Conservation (phyloP, 2,113 vertebrate species). For the Sylvilagus bachmani region DNA sequence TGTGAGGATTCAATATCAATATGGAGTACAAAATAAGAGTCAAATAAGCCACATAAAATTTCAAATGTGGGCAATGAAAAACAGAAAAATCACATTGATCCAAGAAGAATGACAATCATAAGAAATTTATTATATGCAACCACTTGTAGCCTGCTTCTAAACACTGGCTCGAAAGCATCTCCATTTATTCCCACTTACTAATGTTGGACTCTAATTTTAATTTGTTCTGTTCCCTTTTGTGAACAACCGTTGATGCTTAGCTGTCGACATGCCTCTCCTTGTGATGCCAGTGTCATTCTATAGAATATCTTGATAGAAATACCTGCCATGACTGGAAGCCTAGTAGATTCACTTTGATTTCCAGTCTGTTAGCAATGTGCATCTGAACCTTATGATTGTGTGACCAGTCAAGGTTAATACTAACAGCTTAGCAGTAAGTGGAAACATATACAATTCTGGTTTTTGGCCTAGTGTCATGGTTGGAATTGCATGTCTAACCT, state of each 20-base stretch:
- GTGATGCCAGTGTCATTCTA: conserved; percentile 57
- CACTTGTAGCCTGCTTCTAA: conserved; percentile 70
- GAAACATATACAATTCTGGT: conserved; percentile 19
- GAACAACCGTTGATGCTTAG: conserved; percentile 66
- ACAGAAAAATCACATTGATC: background rate
- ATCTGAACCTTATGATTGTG: conserved; percentile 65
- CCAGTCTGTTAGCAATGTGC: conserved; percentile 74
- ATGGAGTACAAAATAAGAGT: conserved; percentile 14
- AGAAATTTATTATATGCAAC: conserved; percentile 69
- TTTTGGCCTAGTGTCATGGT: conserved; percentile 51
- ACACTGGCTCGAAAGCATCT: background rate
- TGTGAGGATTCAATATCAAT: background rate
- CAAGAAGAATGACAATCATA: conserved; percentile 63
- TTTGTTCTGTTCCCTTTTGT: conserved; percentile 56
- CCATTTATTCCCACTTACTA: conserved; percentile 72
- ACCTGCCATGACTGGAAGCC: conserved; percentile 45
- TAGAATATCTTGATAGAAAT: conserved; percentile 68
- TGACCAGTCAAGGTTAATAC: conserved; percentile 52
- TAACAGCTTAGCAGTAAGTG: conserved; percentile 22
- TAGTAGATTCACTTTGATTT: conserved; percentile 72
- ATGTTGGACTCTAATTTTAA: conserved; percentile 82
- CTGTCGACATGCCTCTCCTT: conserved; percentile 68
- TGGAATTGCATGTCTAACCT: conserved; percentile 36
- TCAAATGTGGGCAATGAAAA: conserved; percentile 44
- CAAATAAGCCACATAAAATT: conserved; percentile 24